Base-by-base conservation (phyloP, 1,140 invertebrate species). In the Drosophila navojoa region DNA sequence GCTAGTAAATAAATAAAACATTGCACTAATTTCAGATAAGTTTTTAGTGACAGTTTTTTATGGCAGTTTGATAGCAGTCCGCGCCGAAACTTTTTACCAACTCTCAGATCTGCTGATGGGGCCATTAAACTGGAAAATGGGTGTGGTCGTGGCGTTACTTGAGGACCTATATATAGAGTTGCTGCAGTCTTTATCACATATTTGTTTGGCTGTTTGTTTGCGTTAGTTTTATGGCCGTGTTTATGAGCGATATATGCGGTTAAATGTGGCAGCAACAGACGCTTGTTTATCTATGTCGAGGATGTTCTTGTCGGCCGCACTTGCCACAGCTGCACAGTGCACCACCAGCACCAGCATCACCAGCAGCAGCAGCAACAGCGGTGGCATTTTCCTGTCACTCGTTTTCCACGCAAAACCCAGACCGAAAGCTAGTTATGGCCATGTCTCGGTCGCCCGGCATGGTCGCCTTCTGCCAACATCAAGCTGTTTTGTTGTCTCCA, bases 191-290 rank as follows among this genome's bases (percentile, higher is more conserved):
- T 87, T 86, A 87, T 86, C 82, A 71, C 79, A 86, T 86, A 87
- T 87, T 86, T 86, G 78, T 78, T 86, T 78, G 62, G 61, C 10
- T 72, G 82, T 79, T 86, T 81, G 82, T 71, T 71, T 71, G 81
- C 60, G 61, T 86, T 77, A 73, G 71, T 86, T 86, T 86, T 87
- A 86, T 86, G 82, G 68, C 79, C 52, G 71, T 77, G 82, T 81
- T 86, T 86, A 86, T 86, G 82, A 82, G 76, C 82, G 72, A 87
- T 86, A 81, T 87, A 67, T 86, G 19, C 19, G 19, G 19, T 22
- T 22, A 22, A 22, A 22, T 22, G 19, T 22, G 19, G 81, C 62
- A 54, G 50, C 73, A 79, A 38, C 73, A 77, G 75, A 61, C 63
- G 50, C 75, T 78, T 87, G 82, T 86, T 81, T 86, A 86, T 87